These are phyloP conservation scores for Andrena bucephala DNA, from an alignment of 2,888 invertebrate species.

Conservation along the genomic window DNA sequence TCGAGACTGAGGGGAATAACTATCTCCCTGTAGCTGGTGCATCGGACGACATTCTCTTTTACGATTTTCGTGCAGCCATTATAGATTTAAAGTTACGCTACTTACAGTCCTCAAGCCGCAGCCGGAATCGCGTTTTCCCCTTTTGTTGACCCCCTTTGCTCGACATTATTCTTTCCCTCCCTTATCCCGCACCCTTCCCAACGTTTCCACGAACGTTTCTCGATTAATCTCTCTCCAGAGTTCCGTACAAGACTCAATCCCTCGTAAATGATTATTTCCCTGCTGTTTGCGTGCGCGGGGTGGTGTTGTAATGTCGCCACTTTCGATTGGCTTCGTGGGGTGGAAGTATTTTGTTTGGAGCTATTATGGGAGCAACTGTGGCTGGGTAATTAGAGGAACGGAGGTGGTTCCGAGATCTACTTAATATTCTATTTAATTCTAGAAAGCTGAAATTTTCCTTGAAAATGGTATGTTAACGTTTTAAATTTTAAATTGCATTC, in stretches of 20 bases:
- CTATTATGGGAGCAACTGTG: too few relatives aligned
- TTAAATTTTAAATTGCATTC: background rate
- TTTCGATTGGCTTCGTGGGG: too few relatives aligned
- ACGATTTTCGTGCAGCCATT: background rate
- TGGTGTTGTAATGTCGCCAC: background rate
- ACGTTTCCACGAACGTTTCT: too few relatives aligned
- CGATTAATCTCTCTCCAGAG: too few relatives aligned
- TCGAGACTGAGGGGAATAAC: background rate
- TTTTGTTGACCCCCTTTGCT: background rate
- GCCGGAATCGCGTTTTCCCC: constrained; percentile 16
- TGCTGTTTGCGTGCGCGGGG: background rate
- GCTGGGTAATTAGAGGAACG: too few relatives aligned
- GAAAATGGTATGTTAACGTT: too few relatives aligned
- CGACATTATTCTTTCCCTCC: constrained; percentile 1
- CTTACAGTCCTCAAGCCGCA: background rate
- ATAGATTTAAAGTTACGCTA: constrained; percentile 14
- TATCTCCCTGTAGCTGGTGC: background rate
- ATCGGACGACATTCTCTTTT: background rate
- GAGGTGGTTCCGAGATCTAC: too few relatives aligned
- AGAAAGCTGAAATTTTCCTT: too few relatives aligned
- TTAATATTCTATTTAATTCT: too few relatives aligned
- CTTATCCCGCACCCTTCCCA: too few relatives aligned
- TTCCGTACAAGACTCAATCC: too few relatives aligned
- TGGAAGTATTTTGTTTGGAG: too few relatives aligned
- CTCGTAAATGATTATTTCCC: background rate